Conservation (phyloP, 2,113 vertebrate species). For the Butorides virescens region DNA sequence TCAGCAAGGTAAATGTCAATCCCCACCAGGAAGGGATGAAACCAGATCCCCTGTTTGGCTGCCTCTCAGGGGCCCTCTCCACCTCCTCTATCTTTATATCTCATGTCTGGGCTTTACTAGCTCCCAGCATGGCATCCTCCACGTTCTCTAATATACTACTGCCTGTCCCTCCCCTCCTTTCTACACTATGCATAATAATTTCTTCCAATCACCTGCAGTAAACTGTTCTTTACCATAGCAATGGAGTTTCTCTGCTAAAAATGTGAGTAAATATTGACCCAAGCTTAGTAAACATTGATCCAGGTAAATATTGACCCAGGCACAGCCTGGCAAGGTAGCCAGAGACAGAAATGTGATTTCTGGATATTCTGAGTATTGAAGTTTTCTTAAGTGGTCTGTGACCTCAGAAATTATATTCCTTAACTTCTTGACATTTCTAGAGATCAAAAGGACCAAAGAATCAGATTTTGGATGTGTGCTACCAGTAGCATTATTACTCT, state of each 20-base stretch:
- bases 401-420: neutral
- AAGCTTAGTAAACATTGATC: neutral
- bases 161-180: neutral
- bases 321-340: neutral
- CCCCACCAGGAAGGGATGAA: neutral
- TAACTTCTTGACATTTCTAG: neutral
- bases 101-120: neutral
- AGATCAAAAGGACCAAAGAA: neutral
- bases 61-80: neutral
- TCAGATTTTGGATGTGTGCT: neutral
- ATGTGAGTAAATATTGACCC: neutral
- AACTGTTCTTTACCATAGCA: neutral
- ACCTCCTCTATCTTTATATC: neutral
- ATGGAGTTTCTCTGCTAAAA: neutral
- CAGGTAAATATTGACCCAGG: conserved; percentile 24
- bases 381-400: neutral
- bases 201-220: neutral
- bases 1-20: neutral
- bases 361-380: neutral
- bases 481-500: neutral
- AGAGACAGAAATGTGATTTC: neutral
- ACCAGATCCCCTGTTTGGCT: neutral
- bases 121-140: neutral
- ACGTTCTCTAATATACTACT: neutral
- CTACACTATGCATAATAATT: neutral